These are phyloP conservation scores for Synaphobranchus kaupii DNA, from an alignment of 2,797 vertebrate species.

Conservation along the genomic window DNA sequence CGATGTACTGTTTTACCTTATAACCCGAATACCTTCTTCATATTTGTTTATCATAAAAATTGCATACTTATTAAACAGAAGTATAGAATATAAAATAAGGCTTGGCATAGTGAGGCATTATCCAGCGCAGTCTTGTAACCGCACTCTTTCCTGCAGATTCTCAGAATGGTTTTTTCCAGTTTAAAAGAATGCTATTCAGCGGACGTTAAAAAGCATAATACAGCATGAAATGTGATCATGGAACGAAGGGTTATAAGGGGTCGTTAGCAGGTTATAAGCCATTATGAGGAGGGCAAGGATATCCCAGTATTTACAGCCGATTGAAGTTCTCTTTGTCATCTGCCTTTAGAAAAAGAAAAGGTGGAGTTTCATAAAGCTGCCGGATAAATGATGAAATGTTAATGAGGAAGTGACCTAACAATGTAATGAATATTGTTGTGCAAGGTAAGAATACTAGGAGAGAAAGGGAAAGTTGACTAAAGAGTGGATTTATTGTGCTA, in stretches of 20 bases:
- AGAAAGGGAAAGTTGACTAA: conserved; percentile 41
- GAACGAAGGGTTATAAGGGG: not conserved
- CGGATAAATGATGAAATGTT: conserved; percentile 82
- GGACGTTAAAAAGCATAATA: not conserved
- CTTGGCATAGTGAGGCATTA: no score
- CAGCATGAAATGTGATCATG: not conserved
- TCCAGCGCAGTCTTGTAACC: no score
- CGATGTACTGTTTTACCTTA: not conserved
- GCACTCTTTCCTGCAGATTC: no score
- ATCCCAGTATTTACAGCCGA: not conserved
- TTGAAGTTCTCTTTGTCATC: not conserved
- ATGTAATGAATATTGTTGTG: conserved; percentile 80
- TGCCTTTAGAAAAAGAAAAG: conserved; percentile 39
- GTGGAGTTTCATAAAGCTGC: conserved; percentile 59
- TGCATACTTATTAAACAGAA: not conserved
- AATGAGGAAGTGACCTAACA: conserved; percentile 85
- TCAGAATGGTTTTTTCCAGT: no score
- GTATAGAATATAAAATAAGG: not conserved
- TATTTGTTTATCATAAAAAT: not conserved
- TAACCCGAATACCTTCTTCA: not conserved
- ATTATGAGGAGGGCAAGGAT: not conserved
- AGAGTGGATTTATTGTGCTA: not conserved
- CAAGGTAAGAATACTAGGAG: conserved; percentile 67
- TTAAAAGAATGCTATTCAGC: no score
- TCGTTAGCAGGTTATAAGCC: not conserved